Evolutionary conservation across 2,888 invertebrate genomes (phyloP).

Genomic region (Torymus aiolomorphi): DNA sequence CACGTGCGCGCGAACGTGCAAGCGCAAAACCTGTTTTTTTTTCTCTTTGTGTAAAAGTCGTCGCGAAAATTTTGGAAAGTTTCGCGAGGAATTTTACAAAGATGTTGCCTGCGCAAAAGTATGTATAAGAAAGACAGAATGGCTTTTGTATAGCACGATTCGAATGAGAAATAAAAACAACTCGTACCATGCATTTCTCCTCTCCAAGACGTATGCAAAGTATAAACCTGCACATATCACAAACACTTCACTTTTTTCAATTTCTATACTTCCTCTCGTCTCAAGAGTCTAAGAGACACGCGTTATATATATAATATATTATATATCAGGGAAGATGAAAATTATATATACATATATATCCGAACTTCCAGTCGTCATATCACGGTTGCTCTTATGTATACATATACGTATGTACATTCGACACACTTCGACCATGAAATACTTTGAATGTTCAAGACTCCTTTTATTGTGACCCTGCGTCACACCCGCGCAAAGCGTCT

Average conservation of each 20-base stretch:
- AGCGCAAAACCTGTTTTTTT: no score
- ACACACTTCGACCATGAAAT: neutral
- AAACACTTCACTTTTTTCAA: neutral
- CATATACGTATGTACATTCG: neutral
- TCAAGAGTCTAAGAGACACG: neutral
- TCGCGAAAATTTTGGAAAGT: no score
- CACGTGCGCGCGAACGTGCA: no score
- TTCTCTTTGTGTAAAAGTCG: no score
- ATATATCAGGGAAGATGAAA: no score
- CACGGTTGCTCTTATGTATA: conserved; percentile 15
- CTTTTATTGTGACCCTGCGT: neutral
- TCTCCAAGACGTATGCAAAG: neutral
- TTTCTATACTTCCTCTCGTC: neutral
- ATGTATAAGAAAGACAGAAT: neutral
- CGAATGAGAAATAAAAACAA: conserved; percentile 17
- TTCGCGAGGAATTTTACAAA: no score
- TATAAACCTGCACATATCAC: conserved; percentile 32
- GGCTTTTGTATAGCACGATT: conserved; percentile 23
- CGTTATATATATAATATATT: neutral
- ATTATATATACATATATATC: neutral
- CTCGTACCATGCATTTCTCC: neutral
- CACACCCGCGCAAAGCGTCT: no score
- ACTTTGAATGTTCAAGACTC: conserved; percentile 24
- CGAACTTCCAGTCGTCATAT: conserved; percentile 25
- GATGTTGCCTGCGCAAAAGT: no score